These are phyloP conservation scores for Caenorhabditis uteleia DNA, from an alignment of 2,888 invertebrate genomes.

Conservation along the genomic window DNA sequence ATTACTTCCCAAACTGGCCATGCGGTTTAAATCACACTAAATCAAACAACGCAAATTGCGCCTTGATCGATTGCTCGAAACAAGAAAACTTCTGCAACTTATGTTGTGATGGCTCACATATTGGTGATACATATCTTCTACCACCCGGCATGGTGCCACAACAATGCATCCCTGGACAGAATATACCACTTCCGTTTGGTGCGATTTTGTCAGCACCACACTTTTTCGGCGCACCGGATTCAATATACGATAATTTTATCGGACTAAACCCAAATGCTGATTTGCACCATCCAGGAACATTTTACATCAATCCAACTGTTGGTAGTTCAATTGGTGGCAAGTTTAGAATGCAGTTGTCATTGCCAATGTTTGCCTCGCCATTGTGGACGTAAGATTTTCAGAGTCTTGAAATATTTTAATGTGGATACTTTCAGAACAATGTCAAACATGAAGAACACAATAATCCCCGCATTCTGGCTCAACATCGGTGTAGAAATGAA, in stretches of 20 bases:
- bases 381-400: constrained; percentile 28
- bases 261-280: constrained; percentile 45
- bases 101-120: constrained; percentile 37
- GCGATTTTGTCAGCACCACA: constrained; percentile 58
- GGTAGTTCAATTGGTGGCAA: constrained; percentile 55
- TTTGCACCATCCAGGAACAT: constrained; percentile 46
- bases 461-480: constrained; percentile 49
- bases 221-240: constrained; percentile 55
- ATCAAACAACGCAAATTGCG: constrained; percentile 25
- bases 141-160: constrained; percentile 60
- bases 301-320: constrained; percentile 56
- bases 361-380: constrained; percentile 46
- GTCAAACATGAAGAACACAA: constrained; percentile 28
- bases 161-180: constrained; percentile 55
- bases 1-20: constrained; percentile 55
- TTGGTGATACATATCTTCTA: constrained; percentile 40
- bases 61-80: constrained; percentile 20
- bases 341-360: constrained; percentile 53
- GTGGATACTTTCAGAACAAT: constrained; percentile 15
- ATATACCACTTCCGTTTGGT: constrained; percentile 49
- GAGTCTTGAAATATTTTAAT: background rate
- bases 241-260: constrained; percentile 32
- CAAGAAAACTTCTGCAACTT: constrained; percentile 31
- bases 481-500: constrained; percentile 38
- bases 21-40: constrained; percentile 43